Evolutionary conservation across 2,113 vertebrate species (phyloP), one percentile per base, ranked within the genome.

Genomic region (Limanda limanda): DNA sequence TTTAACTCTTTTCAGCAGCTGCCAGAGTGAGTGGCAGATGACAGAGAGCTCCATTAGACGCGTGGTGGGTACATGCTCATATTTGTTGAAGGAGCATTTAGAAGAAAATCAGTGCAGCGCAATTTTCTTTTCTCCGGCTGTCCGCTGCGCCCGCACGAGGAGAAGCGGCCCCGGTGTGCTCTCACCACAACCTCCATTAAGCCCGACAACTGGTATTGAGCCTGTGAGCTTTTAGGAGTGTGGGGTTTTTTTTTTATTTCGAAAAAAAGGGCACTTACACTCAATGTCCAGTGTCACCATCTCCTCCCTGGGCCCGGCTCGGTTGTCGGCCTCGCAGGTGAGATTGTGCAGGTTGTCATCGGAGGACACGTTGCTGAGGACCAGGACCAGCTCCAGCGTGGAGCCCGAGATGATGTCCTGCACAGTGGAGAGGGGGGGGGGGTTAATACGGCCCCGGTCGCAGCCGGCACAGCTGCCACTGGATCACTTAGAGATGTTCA

Each of bases 321-420:
- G 92, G 85, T 95, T 95, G 89, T 95, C 94, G 0, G 95, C 94
- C 86, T 93, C 91, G 21, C 95, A 95, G 8, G 93, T 95, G 48
- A 95, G 90, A 71, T 95, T 95, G 85, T 91, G 91, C 68, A 94
- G 89, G 82, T 95, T 95, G 89, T 95, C 95, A 15, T 5, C 10
- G 62, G 88, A 90, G 15, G 94, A 95, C 13, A 93, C 88, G 23
- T 93, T 90, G 77, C 77, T 79, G 70, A 95, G 85, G 56, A 86
- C 66, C 11, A 95, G 85, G 57, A 93, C 78, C 77, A 93, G 76
- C 80, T 92, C 89, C 51, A 92, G 31, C 0, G 70, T 87, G 57
- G 88, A 90, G 23, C 68, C 92, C 79, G 61, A 80, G 70, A 90
- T 86, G 52, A 51, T 83, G 62, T 86, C 64, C 93, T 95, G 84